These are phyloP conservation scores for Acanthurus lineatus DNA, from an alignment of 2,797 vertebrate genomes.

Conservation along the genomic window DNA sequence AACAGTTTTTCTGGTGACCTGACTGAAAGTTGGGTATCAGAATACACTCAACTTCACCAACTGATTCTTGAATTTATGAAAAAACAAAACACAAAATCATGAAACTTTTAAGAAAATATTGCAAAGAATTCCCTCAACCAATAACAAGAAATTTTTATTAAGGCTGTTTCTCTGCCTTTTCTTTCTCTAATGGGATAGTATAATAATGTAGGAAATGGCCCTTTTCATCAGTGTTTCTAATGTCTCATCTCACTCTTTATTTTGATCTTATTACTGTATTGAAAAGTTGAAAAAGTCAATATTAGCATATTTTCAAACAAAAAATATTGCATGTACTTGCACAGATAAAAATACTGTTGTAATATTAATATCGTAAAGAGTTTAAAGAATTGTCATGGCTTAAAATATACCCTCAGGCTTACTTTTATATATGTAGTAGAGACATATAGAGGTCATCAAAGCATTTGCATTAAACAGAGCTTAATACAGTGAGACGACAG, in stretches of 20 bases:
- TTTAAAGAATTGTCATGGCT: neutral
- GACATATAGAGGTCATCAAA: neutral
- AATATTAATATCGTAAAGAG: too few relatives aligned
- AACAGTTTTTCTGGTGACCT: too few relatives aligned
- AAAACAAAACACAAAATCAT: neutral
- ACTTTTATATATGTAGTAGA: neutral
- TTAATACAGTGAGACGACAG: neutral
- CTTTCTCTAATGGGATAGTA: neutral
- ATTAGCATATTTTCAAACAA: too few relatives aligned
- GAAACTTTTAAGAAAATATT: neutral
- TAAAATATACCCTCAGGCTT: neutral
- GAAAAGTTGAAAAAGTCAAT: too few relatives aligned
- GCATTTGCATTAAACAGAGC: neutral
- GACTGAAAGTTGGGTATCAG: neutral
- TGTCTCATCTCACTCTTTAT: neutral
- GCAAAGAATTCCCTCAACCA: neutral
- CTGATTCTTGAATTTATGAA: neutral
- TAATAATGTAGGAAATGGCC: slow-evolving; percentile 1
- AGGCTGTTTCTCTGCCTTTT: neutral
- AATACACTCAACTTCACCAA: neutral
- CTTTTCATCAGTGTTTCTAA: slow-evolving; percentile 3
- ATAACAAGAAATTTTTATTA: neutral
- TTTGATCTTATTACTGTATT: neutral
- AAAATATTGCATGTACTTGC: neutral
- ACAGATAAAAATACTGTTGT: too few relatives aligned